Evolutionary conservation across 64 coral and sea anemone species (phyloP).

Genomic region (Montipora sp.): DNA sequence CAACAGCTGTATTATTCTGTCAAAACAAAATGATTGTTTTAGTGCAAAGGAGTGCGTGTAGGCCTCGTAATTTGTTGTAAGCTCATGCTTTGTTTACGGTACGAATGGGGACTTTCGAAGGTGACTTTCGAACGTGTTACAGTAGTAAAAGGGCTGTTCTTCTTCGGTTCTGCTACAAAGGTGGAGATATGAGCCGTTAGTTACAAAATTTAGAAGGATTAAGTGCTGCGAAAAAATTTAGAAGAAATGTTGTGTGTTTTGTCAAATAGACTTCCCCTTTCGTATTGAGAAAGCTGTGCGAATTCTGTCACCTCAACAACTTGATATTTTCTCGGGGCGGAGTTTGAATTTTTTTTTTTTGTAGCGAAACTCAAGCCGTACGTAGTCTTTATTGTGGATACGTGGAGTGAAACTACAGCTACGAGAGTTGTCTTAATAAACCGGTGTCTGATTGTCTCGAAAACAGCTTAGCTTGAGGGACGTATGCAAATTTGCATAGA

Average conservation of each 20-base stretch:
- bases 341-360: background rate
- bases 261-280: background rate
- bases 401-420: slow-evolving; percentile 15
- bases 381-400: background rate
- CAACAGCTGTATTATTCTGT: background rate
- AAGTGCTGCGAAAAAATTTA: background rate
- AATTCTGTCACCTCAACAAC: background rate
- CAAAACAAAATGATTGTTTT: background rate
- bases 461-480: slow-evolving; percentile 69
- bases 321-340: background rate
- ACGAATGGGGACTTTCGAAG: slow-evolving; percentile 47
- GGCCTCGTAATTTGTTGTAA: background rate
- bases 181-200: background rate
- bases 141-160: background rate
- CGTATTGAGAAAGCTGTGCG: background rate
- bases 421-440: slow-evolving; percentile 9
- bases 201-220: background rate
- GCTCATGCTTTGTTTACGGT: slow-evolving; percentile 25
- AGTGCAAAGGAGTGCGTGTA: background rate
- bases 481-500: slow-evolving; percentile 80
- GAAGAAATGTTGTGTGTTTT: background rate
- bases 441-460: slow-evolving; percentile 73
- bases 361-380: background rate
- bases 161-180: background rate
- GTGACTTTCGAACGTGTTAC: slow-evolving; percentile 39